Percentiles rank a stretch among this genome's conserved stretches.
phyloP scores from a whole-genome alignment of 2,888 invertebrate genomes.

The Diarsia dahlii region DNA sequence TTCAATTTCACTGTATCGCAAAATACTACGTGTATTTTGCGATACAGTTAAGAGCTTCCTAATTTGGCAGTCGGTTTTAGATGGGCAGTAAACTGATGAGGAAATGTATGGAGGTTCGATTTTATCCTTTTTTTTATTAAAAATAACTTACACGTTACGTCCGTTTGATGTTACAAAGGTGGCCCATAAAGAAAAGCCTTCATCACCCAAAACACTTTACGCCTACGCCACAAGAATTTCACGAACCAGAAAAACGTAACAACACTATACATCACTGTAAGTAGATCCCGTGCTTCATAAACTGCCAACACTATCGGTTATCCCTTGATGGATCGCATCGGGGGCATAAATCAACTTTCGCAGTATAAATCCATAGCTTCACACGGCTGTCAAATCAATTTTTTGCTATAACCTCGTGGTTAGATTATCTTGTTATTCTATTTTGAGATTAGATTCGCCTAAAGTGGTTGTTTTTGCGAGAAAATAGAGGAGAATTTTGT shows the following conservation, averaged over 20 bases:
- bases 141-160: background rate
- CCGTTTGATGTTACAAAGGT: background rate
- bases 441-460: constrained; percentile 56
- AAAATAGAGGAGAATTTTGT: constrained; percentile 38
- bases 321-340: constrained; percentile 74
- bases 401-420: constrained; percentile 65
- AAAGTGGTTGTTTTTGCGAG: constrained; percentile 53
- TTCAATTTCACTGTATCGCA: too few species aligned
- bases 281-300: constrained; percentile 62
- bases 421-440: constrained; percentile 68
- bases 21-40: too few species aligned
- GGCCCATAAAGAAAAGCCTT: too few species aligned
- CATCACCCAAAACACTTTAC: constrained; percentile 4
- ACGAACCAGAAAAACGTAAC: constrained; percentile 52
- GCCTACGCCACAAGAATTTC: constrained; percentile 19
- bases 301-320: constrained; percentile 71
- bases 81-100: background rate
- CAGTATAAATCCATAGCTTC: constrained; percentile 74
- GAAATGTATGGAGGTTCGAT: background rate
- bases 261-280: constrained; percentile 61
- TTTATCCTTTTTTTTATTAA: background rate
- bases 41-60: background rate
- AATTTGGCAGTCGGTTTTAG: background rate
- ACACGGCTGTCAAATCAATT: constrained; percentile 67
- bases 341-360: constrained; percentile 75